Evolutionary conservation across 2,888 invertebrate species (phyloP).

Genomic region (Drosophila sordidapex): DNA sequence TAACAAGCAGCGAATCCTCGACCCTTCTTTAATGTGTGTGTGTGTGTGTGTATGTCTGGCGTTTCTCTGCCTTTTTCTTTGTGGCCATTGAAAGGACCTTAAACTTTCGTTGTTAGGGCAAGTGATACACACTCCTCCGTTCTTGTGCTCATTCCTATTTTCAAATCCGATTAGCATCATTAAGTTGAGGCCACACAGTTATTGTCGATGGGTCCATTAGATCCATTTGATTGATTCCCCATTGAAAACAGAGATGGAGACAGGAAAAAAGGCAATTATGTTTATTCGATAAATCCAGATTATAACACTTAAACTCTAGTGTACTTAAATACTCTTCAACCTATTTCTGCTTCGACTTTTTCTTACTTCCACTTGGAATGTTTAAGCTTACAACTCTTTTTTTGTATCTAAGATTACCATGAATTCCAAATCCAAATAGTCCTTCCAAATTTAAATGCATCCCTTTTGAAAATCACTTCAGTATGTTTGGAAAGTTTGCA

Average conservation of each 20-base stretch:
- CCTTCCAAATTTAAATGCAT: background rate
- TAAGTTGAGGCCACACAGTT: slow-evolving; percentile 63
- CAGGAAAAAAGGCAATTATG: background rate
- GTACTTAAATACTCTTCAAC: background rate
- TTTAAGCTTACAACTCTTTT: background rate
- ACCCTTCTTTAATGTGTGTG: slow-evolving; percentile 14
- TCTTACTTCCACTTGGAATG: background rate
- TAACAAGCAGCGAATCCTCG: slow-evolving; percentile 26
- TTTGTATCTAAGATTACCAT: background rate
- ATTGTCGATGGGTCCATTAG: slow-evolving; percentile 64
- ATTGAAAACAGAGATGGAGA: background rate
- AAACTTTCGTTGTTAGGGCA: slow-evolving; percentile 36
- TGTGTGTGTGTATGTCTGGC: slow-evolving; percentile 20
- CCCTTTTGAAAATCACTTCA: no score
- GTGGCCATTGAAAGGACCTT: slow-evolving; percentile 32
- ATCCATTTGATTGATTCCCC: slow-evolving; percentile 71
- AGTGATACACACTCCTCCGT: slow-evolving; percentile 22
- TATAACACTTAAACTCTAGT: background rate
- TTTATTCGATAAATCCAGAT: background rate
- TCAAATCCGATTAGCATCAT: slow-evolving; percentile 81
- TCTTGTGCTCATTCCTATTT: slow-evolving; percentile 48
- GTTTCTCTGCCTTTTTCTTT: slow-evolving; percentile 43
- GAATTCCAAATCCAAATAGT: background rate
- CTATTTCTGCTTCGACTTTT: background rate
- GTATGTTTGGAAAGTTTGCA: background rate